phyloP scores from a whole-genome alignment of 2,113 vertebrate species.

The Rhombomys opimus region DNA sequence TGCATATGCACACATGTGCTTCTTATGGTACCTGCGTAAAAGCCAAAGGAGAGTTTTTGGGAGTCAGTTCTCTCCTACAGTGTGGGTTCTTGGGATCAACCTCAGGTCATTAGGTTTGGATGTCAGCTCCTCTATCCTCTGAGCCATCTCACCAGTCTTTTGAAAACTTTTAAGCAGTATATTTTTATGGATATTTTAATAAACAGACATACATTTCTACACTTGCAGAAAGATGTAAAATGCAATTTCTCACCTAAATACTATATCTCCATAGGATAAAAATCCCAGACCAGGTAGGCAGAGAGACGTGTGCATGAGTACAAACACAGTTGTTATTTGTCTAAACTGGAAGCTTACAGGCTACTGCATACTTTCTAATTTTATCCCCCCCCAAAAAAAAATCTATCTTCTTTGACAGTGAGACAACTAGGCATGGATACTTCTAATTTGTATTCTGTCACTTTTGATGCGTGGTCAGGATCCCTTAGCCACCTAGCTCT shows the following conservation, averaged over 20 bases:
- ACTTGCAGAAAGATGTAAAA: neutral
- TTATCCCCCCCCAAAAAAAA: neutral
- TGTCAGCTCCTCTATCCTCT: neutral
- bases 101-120: neutral
- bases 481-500: too few relatives aligned
- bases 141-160: neutral
- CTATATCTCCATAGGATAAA: too few relatives aligned
- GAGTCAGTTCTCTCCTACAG: neutral
- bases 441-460: neutral
- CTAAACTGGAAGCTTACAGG: neutral
- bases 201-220: neutral
- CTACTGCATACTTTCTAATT: neutral
- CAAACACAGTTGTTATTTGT: neutral
- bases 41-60: neutral
- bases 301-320: fast-evolving
- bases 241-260: neutral
- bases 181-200: neutral
- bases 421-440: fast-evolving
- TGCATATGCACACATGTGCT: neutral
- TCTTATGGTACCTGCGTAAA: neutral
- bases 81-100: neutral
- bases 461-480: fast-evolving
- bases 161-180: neutral
- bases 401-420: neutral
- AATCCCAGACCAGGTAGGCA: too few relatives aligned